A percentile compares a stretch with the other conserved stretches of the same genome.
Conservation (phyloP, 2,888 invertebrate species). For the Ametastegia equiseti region DNA sequence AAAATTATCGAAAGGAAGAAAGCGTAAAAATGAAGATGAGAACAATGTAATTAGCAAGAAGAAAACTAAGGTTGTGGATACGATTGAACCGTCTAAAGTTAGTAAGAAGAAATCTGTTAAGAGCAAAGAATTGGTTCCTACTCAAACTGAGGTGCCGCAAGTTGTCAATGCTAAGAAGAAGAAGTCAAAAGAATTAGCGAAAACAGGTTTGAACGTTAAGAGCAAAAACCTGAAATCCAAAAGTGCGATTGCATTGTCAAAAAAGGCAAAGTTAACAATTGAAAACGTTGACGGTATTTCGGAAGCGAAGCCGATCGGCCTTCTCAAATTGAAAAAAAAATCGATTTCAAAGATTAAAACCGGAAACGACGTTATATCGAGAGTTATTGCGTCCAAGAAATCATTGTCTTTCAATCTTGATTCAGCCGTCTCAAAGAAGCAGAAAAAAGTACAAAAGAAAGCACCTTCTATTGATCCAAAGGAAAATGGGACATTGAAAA, state of each 20-base stretch:
- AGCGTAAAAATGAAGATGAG: conserved; percentile 45
- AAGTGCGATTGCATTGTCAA: not conserved
- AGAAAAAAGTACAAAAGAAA: not conserved
- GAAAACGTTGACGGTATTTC: not conserved
- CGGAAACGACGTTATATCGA: not conserved
- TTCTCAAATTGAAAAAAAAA: conserved; percentile 12
- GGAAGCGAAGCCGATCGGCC: not conserved
- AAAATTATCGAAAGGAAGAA: conserved; percentile 39
- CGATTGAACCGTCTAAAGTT: not conserved
- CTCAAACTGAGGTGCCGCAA: not conserved
- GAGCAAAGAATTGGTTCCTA: not conserved
- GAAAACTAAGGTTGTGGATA: not conserved
- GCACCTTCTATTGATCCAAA: not conserved
- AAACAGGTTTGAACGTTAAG: conserved; percentile 12
- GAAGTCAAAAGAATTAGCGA: conserved; percentile 50
- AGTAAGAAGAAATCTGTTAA: conserved; percentile 30
- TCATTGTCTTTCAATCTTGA: not conserved
- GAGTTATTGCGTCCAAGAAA: not conserved
- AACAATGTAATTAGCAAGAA: conserved; percentile 25
- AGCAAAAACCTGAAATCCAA: conserved; percentile 19
- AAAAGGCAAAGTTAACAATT: not conserved
- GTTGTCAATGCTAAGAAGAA: not conserved
- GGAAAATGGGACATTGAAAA: not conserved
- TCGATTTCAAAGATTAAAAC: conserved; percentile 10
- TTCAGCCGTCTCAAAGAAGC: not conserved